Evolutionary conservation across 2,797 vertebrate species (phyloP), one percentile per base, ranked within the genome.

Genomic region (Pipistrellus pipistrellus): DNA sequence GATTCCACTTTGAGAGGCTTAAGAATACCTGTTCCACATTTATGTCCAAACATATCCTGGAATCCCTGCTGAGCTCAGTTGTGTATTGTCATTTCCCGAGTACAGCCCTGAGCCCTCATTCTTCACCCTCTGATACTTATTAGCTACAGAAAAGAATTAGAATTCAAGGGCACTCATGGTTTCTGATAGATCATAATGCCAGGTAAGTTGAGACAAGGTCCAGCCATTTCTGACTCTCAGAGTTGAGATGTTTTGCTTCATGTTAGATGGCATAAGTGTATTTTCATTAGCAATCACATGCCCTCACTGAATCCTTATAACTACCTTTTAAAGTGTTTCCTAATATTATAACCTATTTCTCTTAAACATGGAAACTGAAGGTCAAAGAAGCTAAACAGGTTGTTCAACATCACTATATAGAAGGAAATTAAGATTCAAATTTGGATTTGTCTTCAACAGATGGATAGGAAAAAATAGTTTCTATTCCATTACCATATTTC

Each of bases 71-170:
- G 12, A 94, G 59, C 38, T 64, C 21, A 82, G 4, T 82, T 84
- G 23, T 82, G 85, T 92, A 41, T 35, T 73, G 2, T 85, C 8
- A 53, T 15, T 80, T 71, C 32, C 21, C 48, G 12, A 73, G 14
- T 21, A 51, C 1, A 72, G 18, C 10, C 57, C 59, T 3, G 14
- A 72, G 25, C 6, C 15, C 41, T 30, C 35, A n/a, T n/a, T 41
- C 27, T 44, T 13, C 4, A 21, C 4, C 25, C n/a, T 2, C 6
- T 14, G 6, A 41, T 93, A 86, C 55, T 59, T 11, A 77, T 85
- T 90, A 87, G n/a, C 46, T 92, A 44, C 15, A 38, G 38, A 69
- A 88, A 82, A 85, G 11, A 72, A 72, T 76, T 76, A 92, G 44
- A 90, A 76, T 78, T 69, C 21, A 88, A 92, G 9, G 4, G 21